A percentile compares a stretch with the other conserved stretches of the same genome.
Conservation (phyloP, 2,888 invertebrate genomes). For the Hyalella azteca region DNA sequence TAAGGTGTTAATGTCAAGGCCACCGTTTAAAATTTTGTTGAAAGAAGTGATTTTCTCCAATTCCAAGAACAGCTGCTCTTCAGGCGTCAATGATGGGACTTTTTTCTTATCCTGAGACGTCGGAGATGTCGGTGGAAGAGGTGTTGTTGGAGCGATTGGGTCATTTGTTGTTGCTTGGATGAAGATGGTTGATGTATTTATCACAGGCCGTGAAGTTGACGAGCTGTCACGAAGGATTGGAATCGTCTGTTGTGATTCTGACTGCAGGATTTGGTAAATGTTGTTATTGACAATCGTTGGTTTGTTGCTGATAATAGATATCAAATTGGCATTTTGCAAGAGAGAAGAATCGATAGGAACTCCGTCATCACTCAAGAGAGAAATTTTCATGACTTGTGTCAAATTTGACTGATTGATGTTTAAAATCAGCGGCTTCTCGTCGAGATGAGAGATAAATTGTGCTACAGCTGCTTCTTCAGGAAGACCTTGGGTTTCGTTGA, state of each 20-base stretch:
- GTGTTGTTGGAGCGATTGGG: not conserved
- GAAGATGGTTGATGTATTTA: not conserved
- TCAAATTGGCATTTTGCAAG: conserved; percentile 9
- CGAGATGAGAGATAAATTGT: not conserved
- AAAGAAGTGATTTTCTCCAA: not conserved
- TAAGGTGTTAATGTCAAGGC: not conserved
- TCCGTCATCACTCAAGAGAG: conserved; percentile 8
- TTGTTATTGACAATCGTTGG: conserved; percentile 13
- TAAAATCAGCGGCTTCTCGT: not conserved
- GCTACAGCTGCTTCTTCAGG: not conserved
- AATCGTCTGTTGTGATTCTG: not conserved
- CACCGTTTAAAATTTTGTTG: conserved; percentile 17
- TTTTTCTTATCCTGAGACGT: not conserved
- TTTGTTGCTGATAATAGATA: conserved; percentile 18
- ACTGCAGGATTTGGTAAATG: not conserved
- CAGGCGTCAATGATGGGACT: not conserved
- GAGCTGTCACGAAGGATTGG: not conserved
- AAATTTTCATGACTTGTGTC: conserved; percentile 13
- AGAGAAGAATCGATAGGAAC: conserved; percentile 8
- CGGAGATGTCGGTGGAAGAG: not conserved
- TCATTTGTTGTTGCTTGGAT: not conserved
- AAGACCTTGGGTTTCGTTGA: not conserved
- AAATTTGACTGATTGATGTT: not conserved
- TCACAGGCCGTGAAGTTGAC: not conserved
- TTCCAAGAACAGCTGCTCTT: conserved; percentile 15